Evolutionary conservation across 1,140 invertebrate genomes (phyloP), one percentile per base, ranked within the genome.

Genomic region (Halyomorpha halys): DNA sequence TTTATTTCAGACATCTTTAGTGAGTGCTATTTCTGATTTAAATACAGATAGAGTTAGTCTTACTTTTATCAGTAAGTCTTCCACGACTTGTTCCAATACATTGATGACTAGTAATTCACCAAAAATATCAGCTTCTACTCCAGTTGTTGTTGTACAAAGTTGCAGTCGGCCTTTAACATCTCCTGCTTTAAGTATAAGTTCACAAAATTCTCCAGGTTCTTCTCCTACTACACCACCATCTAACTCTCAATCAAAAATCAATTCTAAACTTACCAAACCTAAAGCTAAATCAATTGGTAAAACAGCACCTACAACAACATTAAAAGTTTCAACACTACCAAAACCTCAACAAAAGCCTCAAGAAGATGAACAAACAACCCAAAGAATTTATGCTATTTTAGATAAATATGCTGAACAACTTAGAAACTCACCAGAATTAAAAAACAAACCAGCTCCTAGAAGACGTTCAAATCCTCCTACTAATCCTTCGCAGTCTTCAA

Each of bases 321-420:
- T 67, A 15, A 87, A 86, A 74, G 73, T 83, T 2, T 81, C 83
- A 25, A 81, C 82, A 5, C 80, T 85, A 16, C 81, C 84, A 13
- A 81, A 84, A 62, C 83, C 86, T 1, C 78, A 82, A 64, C 87
- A 87, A 68, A 89, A 89, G 72, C 84, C 86, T 2, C 80, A 87
- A 68, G 87, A 90, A 74, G 87, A 89, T 70, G 87, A 89, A 72
- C 85, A 89, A 71, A 89, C 86, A 0, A 86, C 86, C 1, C 86
- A 89, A 71, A 78, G 87, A 61, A 89, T 90, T 64, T 82, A 89
- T 64, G 86, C 86, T 61, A 90, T 90, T 70, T 73, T 90, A 19
- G 86, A 87, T 2, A 84, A 88, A 70, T 90, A 90, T 73, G 86
- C 86, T 47, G 87, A 89, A 69, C 86, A 89, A 69, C 74, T 89